A percentile compares a stretch with the other conserved stretches of the same genome.
phyloP scores from a whole-genome alignment of 2,113 vertebrate species.

The Callospermophilus lateralis region DNA sequence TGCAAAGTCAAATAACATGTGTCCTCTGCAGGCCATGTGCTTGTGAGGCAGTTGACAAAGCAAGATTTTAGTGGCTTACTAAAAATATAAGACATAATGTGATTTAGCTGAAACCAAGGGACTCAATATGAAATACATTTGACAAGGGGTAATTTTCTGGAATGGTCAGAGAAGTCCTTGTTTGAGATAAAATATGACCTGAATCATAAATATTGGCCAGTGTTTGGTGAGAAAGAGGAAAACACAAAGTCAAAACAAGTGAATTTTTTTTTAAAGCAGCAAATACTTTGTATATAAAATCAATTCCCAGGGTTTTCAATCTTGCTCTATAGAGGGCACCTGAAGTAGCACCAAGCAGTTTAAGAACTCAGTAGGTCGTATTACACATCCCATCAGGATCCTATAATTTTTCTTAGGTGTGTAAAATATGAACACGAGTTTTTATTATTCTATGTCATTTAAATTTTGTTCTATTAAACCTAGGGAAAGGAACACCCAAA shows the following conservation, averaged over 20 bases:
- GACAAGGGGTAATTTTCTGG: background rate
- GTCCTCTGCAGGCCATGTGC: background rate
- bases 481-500: background rate
- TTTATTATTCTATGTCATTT: background rate
- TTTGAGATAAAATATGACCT: conserved; percentile 6
- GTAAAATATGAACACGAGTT: background rate
- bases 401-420: background rate
- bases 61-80: background rate
- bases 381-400: background rate
- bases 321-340: background rate
- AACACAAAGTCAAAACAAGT: background rate
- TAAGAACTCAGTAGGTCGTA: background rate
- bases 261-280: conserved; percentile 28
- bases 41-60: background rate
- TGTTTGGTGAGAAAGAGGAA: conserved; percentile 10
- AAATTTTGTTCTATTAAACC: background rate
- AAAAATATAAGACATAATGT: background rate
- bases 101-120: background rate
- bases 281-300: background rate
- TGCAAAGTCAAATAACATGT: background rate
- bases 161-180: background rate
- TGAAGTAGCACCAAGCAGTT: background rate
- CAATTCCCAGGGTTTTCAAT: background rate
- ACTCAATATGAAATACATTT: background rate
- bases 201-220: background rate